phyloP scores from a whole-genome alignment of 2,797 vertebrate species.

The Coregonus suidteri region DNA sequence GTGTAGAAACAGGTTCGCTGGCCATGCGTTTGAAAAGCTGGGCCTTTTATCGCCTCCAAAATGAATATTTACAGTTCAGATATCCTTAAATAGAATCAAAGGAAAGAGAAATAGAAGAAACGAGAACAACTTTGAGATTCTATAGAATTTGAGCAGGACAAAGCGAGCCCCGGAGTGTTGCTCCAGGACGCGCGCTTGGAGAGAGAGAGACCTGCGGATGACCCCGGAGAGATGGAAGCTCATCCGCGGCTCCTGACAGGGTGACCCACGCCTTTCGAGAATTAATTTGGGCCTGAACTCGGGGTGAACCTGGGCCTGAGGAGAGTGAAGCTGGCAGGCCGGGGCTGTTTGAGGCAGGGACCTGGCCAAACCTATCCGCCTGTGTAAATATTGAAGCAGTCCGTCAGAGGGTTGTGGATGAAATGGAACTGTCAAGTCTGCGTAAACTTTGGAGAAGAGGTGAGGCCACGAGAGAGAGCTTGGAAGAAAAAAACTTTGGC shows the following conservation, averaged over 20 bases:
- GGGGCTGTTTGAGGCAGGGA: slow-evolving; percentile 70
- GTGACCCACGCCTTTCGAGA: slow-evolving; percentile 69
- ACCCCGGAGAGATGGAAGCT: slow-evolving; percentile 60
- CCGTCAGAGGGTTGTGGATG: slow-evolving; percentile 75
- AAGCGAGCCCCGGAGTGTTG: slow-evolving; percentile 45
- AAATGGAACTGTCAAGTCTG: slow-evolving; percentile 82
- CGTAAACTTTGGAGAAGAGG: slow-evolving; percentile 79
- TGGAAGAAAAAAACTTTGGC: slow-evolving; percentile 32
- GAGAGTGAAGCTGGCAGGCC: slow-evolving; percentile 63
- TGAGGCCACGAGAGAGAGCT: slow-evolving; percentile 58
- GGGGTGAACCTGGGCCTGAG: slow-evolving; percentile 80
- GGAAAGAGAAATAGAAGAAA: slow-evolving; percentile 9
- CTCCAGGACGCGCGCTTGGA: slow-evolving; percentile 15
- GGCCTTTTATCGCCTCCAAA: slow-evolving; percentile 9
- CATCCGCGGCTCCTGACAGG: slow-evolving; percentile 68
- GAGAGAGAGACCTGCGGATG: slow-evolving; percentile 57
- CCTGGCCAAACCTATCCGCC: slow-evolving; percentile 81
- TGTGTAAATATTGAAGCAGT: slow-evolving; percentile 87
- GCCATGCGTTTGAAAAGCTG: slow-evolving; percentile 9
- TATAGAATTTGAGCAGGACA: slow-evolving; percentile 39
- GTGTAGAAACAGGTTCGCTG: slow-evolving; percentile 1
- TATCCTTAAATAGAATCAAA: slow-evolving; percentile 18
- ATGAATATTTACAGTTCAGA: slow-evolving; percentile 30
- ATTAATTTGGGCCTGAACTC: slow-evolving; percentile 85
- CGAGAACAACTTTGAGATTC: slow-evolving; percentile 47